phyloP scores from a whole-genome alignment of 2,888 invertebrate genomes.

The Perizoma flavofasciatum region DNA sequence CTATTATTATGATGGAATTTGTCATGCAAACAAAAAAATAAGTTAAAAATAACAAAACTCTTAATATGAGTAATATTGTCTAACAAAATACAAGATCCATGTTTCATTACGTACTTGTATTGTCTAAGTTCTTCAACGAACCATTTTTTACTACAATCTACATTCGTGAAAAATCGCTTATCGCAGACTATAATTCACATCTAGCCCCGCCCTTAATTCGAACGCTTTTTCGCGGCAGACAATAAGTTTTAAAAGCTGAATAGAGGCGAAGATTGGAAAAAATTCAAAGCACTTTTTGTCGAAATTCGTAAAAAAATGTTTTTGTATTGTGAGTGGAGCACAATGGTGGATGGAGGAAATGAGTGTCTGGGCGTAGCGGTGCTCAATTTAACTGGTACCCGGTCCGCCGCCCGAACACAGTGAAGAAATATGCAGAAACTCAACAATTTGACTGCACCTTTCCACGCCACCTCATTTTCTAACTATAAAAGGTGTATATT shows the following conservation, averaged over 20 bases:
- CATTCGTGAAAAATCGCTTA: conserved; percentile 22
- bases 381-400: conserved; percentile 79
- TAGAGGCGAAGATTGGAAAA: conserved; percentile 81
- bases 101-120: too few relatives aligned
- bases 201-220: conserved; percentile 45
- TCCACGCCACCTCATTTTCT: too few relatives aligned
- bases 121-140: too few relatives aligned
- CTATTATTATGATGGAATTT: too few relatives aligned
- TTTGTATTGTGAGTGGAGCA: conserved; percentile 81
- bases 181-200: conserved; percentile 22
- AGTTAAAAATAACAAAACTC: too few relatives aligned
- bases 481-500: too few relatives aligned
- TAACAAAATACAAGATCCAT: too few relatives aligned
- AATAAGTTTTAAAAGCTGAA: conserved; percentile 77
- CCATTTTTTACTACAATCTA: not conserved
- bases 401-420: conserved; percentile 48
- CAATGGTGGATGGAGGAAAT: conserved; percentile 81
- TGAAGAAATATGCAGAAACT: conserved; percentile 4
- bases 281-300: conserved; percentile 81
- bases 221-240: conserved; percentile 65
- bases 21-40: too few relatives aligned
- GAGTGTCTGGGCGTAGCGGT: conserved; percentile 78
- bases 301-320: conserved; percentile 81
- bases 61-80: too few relatives aligned
- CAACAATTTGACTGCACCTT: not conserved